Evolutionary conservation across 1,140 invertebrate genomes (phyloP).

Genomic region (Mizuhopecten yessoensis): DNA sequence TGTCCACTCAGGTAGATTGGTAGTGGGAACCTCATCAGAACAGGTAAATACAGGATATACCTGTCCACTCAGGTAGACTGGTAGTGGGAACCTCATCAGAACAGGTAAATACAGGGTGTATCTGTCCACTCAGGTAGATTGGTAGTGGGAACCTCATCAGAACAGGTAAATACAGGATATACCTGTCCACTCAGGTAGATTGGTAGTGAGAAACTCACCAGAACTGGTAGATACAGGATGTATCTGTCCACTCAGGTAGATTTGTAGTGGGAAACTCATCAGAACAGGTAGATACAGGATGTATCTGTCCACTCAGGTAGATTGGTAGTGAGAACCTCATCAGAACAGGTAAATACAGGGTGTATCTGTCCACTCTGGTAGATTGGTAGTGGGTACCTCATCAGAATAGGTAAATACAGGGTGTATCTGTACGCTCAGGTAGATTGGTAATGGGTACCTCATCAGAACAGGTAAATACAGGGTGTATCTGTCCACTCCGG

Average conservation of each 20-base stretch:
- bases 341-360: constrained; percentile 88
- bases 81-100: constrained; percentile 87
- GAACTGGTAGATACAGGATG: constrained; percentile 96
- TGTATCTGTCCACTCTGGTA: too few species aligned
- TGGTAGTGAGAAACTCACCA: constrained; percentile 84
- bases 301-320: constrained; percentile 77
- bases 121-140: constrained; percentile 94
- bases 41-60: background rate
- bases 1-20: constrained; percentile 95
- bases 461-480: constrained; percentile 77
- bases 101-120: constrained; percentile 90
- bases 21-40: constrained; percentile 93
- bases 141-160: constrained; percentile 95
- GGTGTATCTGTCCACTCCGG: too few species aligned
- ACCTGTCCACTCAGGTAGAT: too few species aligned
- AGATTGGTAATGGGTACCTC: too few species aligned
- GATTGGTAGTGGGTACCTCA: constrained; percentile 82
- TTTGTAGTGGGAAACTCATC: constrained; percentile 85
- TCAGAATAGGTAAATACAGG: constrained; percentile 94
- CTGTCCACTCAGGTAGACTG: too few species aligned
- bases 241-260: constrained; percentile 87
- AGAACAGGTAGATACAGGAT: constrained; percentile 90
- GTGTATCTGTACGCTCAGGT: too few species aligned
- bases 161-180: constrained; percentile 87
- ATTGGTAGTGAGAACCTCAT: constrained; percentile 94